phyloP scores from a whole-genome alignment of 1,140 invertebrate genomes.

The Phymastichus coffea region DNA sequence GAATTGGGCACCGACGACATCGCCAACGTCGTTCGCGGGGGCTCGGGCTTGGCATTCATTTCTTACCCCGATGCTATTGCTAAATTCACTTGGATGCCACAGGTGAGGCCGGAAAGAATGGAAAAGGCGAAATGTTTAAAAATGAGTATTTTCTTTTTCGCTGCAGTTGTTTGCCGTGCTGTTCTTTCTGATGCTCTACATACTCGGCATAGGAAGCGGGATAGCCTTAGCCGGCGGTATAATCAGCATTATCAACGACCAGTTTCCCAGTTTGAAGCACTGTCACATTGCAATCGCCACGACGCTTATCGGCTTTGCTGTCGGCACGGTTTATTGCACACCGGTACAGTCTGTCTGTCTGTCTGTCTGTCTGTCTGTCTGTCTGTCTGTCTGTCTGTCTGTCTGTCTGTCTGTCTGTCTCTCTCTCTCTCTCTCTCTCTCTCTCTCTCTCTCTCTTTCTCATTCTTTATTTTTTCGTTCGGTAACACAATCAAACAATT shows the following conservation, averaged over 20 bases:
- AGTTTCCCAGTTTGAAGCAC: constrained; percentile 66
- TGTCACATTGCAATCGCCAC: constrained; percentile 64
- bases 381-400: too few species aligned
- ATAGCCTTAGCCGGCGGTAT: constrained; percentile 69
- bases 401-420: too few species aligned
- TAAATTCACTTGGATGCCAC: constrained; percentile 74
- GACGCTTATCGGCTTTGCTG: constrained; percentile 64
- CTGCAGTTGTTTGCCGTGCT: constrained; percentile 78
- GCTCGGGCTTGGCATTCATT: constrained; percentile 77
- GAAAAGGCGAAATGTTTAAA: neutral
- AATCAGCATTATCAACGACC: constrained; percentile 72
- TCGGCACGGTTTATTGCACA: constrained; percentile 75
- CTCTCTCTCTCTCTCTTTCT: too few species aligned
- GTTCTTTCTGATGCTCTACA: constrained; percentile 88
- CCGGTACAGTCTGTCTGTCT: constrained; percentile 67
- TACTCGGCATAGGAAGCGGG: constrained; percentile 77
- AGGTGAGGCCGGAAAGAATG: constrained; percentile 54
- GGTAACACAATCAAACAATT: too few species aligned
- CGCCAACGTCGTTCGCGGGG: constrained; percentile 62
- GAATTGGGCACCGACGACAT: constrained; percentile 61
- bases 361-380: too few species aligned
- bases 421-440: too few species aligned
- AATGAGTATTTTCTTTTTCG: constrained; percentile 30
- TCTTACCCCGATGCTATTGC: constrained; percentile 87
- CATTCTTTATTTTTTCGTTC: neutral